Evolutionary conservation across 1,140 invertebrate species (phyloP).

Genomic region (Drosophila burlai): DNA sequence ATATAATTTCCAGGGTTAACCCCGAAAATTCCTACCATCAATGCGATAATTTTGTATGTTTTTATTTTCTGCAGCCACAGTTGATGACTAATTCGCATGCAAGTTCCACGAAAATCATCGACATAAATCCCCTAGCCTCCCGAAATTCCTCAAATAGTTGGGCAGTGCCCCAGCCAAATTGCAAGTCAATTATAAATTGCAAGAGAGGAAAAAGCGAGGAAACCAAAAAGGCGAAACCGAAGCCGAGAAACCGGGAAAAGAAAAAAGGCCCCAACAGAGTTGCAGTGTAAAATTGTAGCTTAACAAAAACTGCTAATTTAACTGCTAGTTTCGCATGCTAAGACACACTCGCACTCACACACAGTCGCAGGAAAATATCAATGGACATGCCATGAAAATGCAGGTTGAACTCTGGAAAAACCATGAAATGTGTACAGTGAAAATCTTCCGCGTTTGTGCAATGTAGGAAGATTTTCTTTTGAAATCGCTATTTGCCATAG

Average conservation of each 20-base stretch:
- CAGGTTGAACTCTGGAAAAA: constrained; percentile 65
- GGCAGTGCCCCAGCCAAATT: constrained; percentile 72
- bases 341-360: constrained; percentile 18
- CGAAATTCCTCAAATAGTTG: constrained; percentile 67
- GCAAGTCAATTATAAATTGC: constrained; percentile 84
- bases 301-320: constrained; percentile 78
- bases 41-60: constrained; percentile 39
- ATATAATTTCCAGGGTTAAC: constrained; percentile 33
- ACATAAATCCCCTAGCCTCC: constrained; percentile 18
- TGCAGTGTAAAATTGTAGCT: constrained; percentile 69
- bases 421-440: constrained; percentile 65
- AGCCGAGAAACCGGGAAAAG: constrained; percentile 27
- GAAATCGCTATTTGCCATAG: constrained; percentile 11
- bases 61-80: constrained; percentile 31
- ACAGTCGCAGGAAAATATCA: constrained; percentile 47
- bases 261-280: constrained; percentile 40
- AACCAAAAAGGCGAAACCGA: constrained; percentile 36
- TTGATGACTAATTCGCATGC: constrained; percentile 80
- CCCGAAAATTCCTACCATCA: constrained; percentile 22
- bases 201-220: constrained; percentile 44
- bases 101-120: constrained; percentile 73
- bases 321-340: constrained; percentile 76
- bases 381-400: constrained; percentile 81
- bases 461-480: constrained; percentile 80
- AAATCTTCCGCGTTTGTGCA: constrained; percentile 84